Percentiles rank a stretch among this genome's conserved stretches.
phyloP scores from a whole-genome alignment of 2,888 invertebrate species.

The Gerris lacustris region DNA sequence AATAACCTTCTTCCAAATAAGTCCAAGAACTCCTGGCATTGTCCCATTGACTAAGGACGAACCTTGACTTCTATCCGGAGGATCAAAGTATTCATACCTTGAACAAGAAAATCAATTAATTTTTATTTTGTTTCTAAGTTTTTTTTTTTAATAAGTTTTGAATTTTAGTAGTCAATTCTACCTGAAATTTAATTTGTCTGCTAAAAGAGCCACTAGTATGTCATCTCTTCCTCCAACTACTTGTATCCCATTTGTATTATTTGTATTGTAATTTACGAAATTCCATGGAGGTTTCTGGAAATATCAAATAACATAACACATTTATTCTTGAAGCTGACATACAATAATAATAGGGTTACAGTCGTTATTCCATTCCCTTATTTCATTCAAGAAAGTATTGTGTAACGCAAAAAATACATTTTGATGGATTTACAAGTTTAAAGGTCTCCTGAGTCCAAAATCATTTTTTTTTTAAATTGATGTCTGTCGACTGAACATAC shows the following conservation, averaged over 20 bases:
- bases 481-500: no score
- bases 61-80: slow-evolving; percentile 60
- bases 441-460: no score
- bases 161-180: slow-evolving; percentile 32
- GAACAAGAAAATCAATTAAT: slow-evolving; percentile 21
- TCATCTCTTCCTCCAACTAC: slow-evolving; percentile 62
- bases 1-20: slow-evolving; percentile 53
- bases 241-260: slow-evolving; percentile 40
- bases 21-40: slow-evolving; percentile 58
- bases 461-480: no score
- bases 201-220: slow-evolving; percentile 50
- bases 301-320: no score
- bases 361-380: no score
- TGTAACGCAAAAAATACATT: no score
- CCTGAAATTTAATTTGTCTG: slow-evolving; percentile 57
- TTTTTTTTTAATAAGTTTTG: neutral
- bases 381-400: no score
- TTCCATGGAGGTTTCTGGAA: slow-evolving; percentile 59
- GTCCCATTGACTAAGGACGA: slow-evolving; percentile 50
- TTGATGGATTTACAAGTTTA: no score
- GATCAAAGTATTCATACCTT: slow-evolving; percentile 57
- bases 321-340: no score
- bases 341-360: no score
- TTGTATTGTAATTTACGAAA: slow-evolving; percentile 51
- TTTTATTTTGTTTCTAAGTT: no score